phyloP scores from a whole-genome alignment of 2,797 vertebrate genomes.

The Cyclura pinguis region DNA sequence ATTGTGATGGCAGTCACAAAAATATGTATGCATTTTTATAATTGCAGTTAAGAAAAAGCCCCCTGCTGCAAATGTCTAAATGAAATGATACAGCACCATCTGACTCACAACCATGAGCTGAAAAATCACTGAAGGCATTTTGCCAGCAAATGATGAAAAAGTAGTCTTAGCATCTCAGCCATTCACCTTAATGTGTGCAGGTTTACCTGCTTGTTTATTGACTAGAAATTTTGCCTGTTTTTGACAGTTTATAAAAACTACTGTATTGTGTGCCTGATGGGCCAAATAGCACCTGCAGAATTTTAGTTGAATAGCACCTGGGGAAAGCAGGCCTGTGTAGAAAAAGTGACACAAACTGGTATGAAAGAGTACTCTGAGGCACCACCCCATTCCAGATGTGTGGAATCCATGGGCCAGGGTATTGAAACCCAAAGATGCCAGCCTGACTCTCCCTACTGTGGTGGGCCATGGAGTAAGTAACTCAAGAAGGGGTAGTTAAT shows the following conservation, averaged over 20 bases:
- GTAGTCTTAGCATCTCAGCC: not conserved
- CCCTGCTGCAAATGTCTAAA: not conserved
- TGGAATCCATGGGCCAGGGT: not conserved
- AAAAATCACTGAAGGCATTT: not conserved
- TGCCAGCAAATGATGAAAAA: not conserved
- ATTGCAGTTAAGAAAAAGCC: not conserved
- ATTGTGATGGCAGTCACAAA: not conserved
- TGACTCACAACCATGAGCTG: not conserved
- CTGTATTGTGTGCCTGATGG: too few relatives aligned
- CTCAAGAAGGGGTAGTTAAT: not conserved
- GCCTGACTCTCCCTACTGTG: too few relatives aligned
- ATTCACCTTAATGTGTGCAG: not conserved
- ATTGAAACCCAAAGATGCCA: too few relatives aligned
- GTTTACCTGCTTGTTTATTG: not conserved
- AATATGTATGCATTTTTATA: not conserved
- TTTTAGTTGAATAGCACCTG: not conserved
- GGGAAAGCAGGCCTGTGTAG: not conserved
- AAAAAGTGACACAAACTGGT: not conserved
- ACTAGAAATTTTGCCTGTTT: too few relatives aligned
- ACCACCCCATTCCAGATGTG: not conserved
- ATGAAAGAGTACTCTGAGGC: not conserved
- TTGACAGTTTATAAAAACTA: too few relatives aligned
- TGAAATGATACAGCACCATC: not conserved
- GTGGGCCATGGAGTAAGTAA: not conserved
- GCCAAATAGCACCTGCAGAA: not conserved